Percentiles rank a stretch among this genome's conserved stretches.
Conservation (phyloP, 2,113 vertebrate species). For the Aplodontia rufa region DNA sequence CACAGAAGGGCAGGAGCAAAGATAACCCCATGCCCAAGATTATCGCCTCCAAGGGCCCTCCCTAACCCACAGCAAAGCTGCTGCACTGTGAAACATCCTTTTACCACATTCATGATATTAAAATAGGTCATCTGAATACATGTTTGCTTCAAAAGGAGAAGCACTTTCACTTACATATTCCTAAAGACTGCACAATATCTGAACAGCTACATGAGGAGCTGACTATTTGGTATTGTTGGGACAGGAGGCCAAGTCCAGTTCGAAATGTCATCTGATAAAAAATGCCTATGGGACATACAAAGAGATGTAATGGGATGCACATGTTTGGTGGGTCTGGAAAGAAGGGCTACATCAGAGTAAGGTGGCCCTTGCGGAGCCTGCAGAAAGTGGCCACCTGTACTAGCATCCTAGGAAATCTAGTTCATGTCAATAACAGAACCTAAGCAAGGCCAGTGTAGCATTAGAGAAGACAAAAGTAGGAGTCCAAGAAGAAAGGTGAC, state of each 20-base stretch:
- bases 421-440: neutral
- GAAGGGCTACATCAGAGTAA: neutral
- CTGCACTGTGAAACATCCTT: neutral
- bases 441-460: neutral
- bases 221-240: neutral
- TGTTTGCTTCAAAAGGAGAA: slow-evolving; percentile 24
- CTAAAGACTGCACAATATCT: neutral
- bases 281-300: neutral
- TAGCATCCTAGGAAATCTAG: neutral
- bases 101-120: neutral
- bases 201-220: neutral
- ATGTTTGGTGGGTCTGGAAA: neutral
- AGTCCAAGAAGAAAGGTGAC: neutral
- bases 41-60: neutral
- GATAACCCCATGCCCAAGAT: neutral
- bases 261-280: neutral
- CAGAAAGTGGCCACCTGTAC: neutral
- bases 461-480: neutral
- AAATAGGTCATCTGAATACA: neutral
- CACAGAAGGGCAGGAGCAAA: neutral
- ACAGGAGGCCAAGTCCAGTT: neutral
- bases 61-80: neutral
- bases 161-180: neutral
- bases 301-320: neutral
- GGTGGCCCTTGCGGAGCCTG: neutral